These are phyloP conservation scores for Sebastes taczanowskii DNA, from an alignment of 2,797 vertebrate species.

Conservation along the genomic window DNA sequence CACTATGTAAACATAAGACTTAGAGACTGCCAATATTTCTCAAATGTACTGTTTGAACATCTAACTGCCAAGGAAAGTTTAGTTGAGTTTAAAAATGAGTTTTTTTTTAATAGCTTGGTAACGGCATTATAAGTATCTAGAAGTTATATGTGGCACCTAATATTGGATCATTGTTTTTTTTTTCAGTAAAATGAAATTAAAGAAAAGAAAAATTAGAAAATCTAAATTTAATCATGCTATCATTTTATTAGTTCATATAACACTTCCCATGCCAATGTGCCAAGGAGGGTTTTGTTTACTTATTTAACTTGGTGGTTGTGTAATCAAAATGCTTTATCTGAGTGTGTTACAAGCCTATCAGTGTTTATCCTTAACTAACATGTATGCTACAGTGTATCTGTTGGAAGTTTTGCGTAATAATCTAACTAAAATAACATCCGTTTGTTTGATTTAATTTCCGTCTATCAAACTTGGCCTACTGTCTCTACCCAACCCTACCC, in stretches of 20 bases:
- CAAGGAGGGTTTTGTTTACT: neutral
- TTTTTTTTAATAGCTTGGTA: neutral
- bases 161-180: neutral
- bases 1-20: neutral
- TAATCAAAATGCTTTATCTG: slow-evolving; percentile 5
- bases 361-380: slow-evolving; percentile 24
- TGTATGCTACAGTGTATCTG: slow-evolving; percentile 4
- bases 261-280: neutral
- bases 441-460: slow-evolving; percentile 32
- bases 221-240: neutral
- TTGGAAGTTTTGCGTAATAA: slow-evolving; percentile 23
- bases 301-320: neutral
- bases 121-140: neutral
- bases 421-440: slow-evolving; percentile 19
- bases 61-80: neutral
- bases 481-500: slow-evolving; percentile 53
- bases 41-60: neutral
- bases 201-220: neutral
- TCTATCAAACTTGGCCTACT: slow-evolving; percentile 12
- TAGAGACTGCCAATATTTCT: neutral
- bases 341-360: neutral
- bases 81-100: neutral
- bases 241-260: neutral
- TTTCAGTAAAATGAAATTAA: neutral
- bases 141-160: neutral